phyloP scores from a whole-genome alignment of 2,888 invertebrate species.

The Pollenia angustigena region DNA sequence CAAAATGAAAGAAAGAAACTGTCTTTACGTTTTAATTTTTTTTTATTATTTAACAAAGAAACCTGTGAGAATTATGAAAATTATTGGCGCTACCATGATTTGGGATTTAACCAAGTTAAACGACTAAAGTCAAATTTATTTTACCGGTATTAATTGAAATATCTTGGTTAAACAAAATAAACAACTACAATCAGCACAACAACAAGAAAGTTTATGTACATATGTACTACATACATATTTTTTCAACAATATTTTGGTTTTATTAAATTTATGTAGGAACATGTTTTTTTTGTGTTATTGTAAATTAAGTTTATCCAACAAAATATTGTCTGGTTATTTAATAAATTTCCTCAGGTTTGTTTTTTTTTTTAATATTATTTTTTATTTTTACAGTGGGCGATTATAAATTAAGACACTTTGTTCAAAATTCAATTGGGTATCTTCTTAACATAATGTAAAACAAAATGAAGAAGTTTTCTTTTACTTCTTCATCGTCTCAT shows the following conservation, averaged over 20 bases:
- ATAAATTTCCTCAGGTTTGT: constrained; percentile 60
- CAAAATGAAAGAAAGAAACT: constrained; percentile 5
- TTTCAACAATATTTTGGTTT: constrained; percentile 11
- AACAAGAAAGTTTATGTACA: background rate
- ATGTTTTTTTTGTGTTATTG: constrained; percentile 27
- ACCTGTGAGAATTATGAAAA: constrained; percentile 70
- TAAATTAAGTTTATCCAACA: constrained; percentile 46
- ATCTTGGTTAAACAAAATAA: constrained; percentile 45
- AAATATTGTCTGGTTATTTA: constrained; percentile 58
- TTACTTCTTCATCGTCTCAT: background rate
- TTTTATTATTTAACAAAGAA: constrained; percentile 27
- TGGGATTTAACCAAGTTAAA: constrained; percentile 51
- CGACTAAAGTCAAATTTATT: constrained; percentile 55
- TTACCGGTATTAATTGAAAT: constrained; percentile 63
- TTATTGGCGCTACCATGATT: constrained; percentile 57
- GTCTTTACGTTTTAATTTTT: background rate
- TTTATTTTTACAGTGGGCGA: constrained; percentile 63
- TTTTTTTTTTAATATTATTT: background rate
- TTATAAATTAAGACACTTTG: constrained; percentile 65
- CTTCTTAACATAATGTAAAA: constrained; percentile 48
- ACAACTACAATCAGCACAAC: background rate
- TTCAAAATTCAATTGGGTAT: constrained; percentile 40
- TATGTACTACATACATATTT: too few species aligned
- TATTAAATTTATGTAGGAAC: constrained; percentile 24
- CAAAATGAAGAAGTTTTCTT: constrained; percentile 33